Conservation (phyloP, 2,113 vertebrate species). For the Lutjanus erythropterus region DNA sequence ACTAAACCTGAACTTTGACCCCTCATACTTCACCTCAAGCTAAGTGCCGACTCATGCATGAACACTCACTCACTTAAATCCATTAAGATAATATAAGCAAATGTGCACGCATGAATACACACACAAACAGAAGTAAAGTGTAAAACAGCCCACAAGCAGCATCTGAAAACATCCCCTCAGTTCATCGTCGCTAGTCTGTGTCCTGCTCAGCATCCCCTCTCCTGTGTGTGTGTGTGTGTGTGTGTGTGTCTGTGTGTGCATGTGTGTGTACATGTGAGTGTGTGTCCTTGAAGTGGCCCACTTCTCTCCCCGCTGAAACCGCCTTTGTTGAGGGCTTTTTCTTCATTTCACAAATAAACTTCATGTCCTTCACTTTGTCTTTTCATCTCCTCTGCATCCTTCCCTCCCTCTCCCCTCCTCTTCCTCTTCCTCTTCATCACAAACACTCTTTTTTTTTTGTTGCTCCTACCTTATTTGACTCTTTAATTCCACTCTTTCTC, state of each 20-base stretch:
- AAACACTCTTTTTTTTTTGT: neutral
- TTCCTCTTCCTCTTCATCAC: neutral
- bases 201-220: conserved; percentile 43
- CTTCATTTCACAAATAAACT: conserved; percentile 60
- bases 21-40: neutral
- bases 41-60: neutral
- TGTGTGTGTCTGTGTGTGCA: neutral
- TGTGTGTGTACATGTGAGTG: conserved; percentile 8
- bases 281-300: conserved; percentile 76
- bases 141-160: neutral
- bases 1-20: conserved; percentile 28
- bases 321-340: conserved; percentile 48
- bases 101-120: neutral
- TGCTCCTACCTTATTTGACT: conserved; percentile 68
- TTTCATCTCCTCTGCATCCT: conserved; percentile 11
- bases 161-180: conserved; percentile 9
- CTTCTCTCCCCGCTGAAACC: conserved; percentile 48
- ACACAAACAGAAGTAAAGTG: neutral
- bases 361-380: conserved; percentile 61
- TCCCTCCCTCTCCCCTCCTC: no score
- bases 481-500: conserved; percentile 62
- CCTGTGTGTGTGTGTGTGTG: neutral
- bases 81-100: neutral
- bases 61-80: neutral
- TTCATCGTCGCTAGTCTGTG: conserved; percentile 43